phyloP scores from a whole-genome alignment of 1,140 invertebrate genomes.

The Augochlora pura region DNA sequence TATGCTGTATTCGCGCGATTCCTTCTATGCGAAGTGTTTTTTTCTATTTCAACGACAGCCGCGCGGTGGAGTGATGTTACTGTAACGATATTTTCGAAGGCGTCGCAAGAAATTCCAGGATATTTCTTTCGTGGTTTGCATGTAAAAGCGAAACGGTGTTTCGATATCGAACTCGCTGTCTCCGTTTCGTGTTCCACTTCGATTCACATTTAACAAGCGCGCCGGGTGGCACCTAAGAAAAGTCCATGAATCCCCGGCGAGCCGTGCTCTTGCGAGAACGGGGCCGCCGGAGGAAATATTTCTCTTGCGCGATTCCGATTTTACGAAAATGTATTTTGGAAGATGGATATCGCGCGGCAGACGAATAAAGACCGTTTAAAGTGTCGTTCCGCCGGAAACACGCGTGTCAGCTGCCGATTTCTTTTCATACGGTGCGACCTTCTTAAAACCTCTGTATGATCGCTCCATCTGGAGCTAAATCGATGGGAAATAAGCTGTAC shows the following conservation, averaged over 20 bases:
- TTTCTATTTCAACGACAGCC: neutral
- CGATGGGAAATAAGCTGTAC: no score
- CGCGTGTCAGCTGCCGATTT: neutral
- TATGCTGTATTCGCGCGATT: no score
- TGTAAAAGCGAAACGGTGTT: neutral
- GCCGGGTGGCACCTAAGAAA: neutral
- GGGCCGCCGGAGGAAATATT: slow-evolving; percentile 20
- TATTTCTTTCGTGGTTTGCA: neutral
- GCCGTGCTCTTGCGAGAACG: neutral
- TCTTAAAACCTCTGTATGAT: no score
- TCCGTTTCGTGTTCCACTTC: slow-evolving; percentile 12
- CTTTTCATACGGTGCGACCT: no score
- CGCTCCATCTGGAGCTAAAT: no score
- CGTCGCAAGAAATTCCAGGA: neutral
- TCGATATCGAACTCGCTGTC: neutral
- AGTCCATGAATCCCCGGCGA: neutral
- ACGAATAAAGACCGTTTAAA: neutral
- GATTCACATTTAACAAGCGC: neutral
- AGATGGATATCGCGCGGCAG: no score
- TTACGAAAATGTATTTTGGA: neutral
- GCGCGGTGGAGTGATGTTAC: no score
- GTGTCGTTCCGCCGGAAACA: neutral
- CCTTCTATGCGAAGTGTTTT: no score
- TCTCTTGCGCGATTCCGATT: neutral
- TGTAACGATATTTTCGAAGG: neutral